Base-by-base conservation (phyloP, 1,140 invertebrate species). In the Micrasema longulum region DNA sequence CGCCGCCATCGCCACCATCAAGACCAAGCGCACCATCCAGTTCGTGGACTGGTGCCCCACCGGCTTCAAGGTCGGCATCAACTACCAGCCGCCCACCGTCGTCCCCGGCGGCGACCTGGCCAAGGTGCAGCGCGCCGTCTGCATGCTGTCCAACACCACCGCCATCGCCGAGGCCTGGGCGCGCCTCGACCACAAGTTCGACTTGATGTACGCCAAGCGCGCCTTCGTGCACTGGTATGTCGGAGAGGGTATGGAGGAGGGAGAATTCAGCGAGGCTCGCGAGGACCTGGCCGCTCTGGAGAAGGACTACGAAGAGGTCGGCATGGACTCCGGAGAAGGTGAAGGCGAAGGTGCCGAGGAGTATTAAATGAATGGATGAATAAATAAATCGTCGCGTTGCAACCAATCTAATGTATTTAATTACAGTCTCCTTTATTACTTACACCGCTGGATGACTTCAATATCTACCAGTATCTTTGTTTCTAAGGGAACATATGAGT, bases 11-110 rank as follows among this genome's bases (percentile, higher is more conserved):
- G 93, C 92, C 9, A 90, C 91, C 77, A 93, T 95, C 84, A 95
- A 95, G 85, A 92, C 91, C 75, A 93, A 94, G 84, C 87, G 91
- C 62, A 90, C 91, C 74, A 93, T 96, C 77, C 91, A 94, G 83
- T 96, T 96, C 81, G 95, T 96, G 18, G 94, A 95, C 84, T 95
- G 94, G 94, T 95, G 93, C 83, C 94, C 93, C 48, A 95, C 94
- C 77, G 93, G 93, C 73, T 94, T 93, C 87, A 93, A 93, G 86
- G 91, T 92, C 14, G 91, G 91, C 75, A 92, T 92, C 81, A 92
- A 93, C 83, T 92, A 92, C 82, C 91, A 93, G 82, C 90, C 91
- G 45, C 93, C 93, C 10, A 93, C 92, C 73, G 92, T 92, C 23
- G 92, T 95, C 57, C 92, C 93, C 43, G 92, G 92, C 14, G 92